Percentiles rank a stretch among this genome's conserved stretches.
Evolutionary conservation across 1,140 invertebrate species (phyloP).

Genomic region (Ganaspis sp.): DNA sequence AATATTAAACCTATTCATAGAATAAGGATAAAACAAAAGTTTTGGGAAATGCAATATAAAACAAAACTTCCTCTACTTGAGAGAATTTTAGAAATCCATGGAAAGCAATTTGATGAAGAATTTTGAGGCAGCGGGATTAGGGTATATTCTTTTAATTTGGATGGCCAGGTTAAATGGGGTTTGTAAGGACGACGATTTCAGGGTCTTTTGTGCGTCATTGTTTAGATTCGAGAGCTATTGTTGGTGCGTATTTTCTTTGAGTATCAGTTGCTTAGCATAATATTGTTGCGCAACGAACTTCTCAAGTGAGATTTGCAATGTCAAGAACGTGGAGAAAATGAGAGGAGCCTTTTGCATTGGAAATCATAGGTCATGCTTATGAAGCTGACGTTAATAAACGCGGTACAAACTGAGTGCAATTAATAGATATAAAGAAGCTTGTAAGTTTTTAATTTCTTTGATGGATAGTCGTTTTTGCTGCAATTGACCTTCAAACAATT

Average conservation of each 20-base stretch:
- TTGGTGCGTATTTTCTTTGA: not conserved
- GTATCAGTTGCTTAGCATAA: not conserved
- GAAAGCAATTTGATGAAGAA: no score
- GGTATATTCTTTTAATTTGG: no score
- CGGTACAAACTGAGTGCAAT: not conserved
- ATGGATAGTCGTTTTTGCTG: not conserved
- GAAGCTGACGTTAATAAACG: not conserved
- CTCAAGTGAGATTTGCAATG: conserved; percentile 4
- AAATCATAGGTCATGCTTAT: conserved; percentile 3
- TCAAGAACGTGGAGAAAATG: conserved; percentile 4
- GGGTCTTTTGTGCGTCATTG: not conserved
- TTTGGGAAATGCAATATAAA: no score
- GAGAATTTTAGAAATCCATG: no score
- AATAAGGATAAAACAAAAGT: no score
- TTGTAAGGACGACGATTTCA: not conserved
- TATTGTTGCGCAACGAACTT: conserved; percentile 1
- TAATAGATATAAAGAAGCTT: conserved; percentile 6
- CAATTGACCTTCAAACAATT: not conserved
- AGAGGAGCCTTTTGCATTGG: not conserved
- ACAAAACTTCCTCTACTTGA: no score
- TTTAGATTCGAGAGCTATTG: not conserved
- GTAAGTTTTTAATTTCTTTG: conserved; percentile 6
- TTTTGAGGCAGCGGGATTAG: no score
- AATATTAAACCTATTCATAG: no score
- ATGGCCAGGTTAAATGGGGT: no score